Evolutionary conservation across 2,797 vertebrate genomes (phyloP).

Genomic region (Harpagifer antarcticus): DNA sequence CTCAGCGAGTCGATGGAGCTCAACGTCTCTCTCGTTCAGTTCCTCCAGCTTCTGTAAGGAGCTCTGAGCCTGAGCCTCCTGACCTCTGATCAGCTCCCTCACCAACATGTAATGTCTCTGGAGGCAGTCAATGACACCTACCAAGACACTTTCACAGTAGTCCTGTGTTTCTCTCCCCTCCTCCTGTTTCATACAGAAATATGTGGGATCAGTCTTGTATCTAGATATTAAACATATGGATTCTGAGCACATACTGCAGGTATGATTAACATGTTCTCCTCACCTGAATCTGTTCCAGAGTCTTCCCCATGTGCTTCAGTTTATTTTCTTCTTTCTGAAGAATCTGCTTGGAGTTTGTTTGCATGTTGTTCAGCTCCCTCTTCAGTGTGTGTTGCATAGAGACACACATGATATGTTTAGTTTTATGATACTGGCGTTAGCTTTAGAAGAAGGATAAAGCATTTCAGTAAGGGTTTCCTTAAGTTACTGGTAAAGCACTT

Average conservation of each 20-base stretch:
- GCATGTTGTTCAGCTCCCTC: slow-evolving; percentile 47
- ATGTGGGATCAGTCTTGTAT: neutral
- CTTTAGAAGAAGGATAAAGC: neutral
- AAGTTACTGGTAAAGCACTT: too few species aligned
- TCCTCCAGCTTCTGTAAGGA: slow-evolving; percentile 24
- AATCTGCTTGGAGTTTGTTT: slow-evolving; percentile 17
- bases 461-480: neutral
- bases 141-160: slow-evolving; percentile 57
- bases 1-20: slow-evolving; percentile 48
- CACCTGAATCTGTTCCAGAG: slow-evolving; percentile 49
- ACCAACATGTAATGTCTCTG: slow-evolving; percentile 61
- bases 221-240: neutral
- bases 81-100: slow-evolving; percentile 42
- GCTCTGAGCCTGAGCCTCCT: slow-evolving; percentile 27
- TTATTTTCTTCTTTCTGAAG: slow-evolving; percentile 40
- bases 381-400: slow-evolving; percentile 18
- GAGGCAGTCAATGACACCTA: slow-evolving; percentile 41
- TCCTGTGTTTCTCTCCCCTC: slow-evolving; percentile 44
- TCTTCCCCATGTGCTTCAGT: neutral
- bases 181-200: slow-evolving; percentile 48
- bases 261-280: slow-evolving; percentile 4
- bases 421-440: neutral
- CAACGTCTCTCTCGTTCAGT: slow-evolving; percentile 24
- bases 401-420: slow-evolving; percentile 2
- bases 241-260: neutral